Evolutionary conservation across 2,888 invertebrate genomes (phyloP), one percentile per base, ranked within the genome.

Genomic region (Buathra laborator): DNA sequence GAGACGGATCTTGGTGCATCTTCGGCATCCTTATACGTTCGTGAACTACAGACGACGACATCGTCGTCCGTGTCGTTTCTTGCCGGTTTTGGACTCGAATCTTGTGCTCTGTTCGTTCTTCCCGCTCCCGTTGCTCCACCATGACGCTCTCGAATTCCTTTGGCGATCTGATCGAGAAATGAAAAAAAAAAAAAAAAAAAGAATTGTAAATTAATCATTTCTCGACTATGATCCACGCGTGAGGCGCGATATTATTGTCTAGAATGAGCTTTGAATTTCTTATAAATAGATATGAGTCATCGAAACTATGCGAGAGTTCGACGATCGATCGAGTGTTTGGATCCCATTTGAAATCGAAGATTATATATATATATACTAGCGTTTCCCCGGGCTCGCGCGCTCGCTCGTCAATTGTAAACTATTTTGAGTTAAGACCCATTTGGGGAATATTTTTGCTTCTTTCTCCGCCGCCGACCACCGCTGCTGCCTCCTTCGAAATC

Each of bases 51-150:
- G 1, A 83, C 66, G 2, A 82, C 72, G n/a, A 83, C 70, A 16
- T 93, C 93, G 67, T 93, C 92, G 56, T 88, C 82, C 59, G 86
- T 43, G n/a, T 90, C 90, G 16, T 62, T 86, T 37, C 80, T 77
- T 14, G 48, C 9, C 2, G 86, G 88, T 53, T 91, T 91, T 53
- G 93, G 93, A 85, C 93, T 93, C 67, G 91, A 86, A 37, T 92
- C 93, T 46, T 89, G 89, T 9, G 86, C 79, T 53, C 88, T 89
- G 67, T 75, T 88, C 62, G 80, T 80, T 53, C 88, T 79, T 46
- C 56, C 75, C 0, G 66, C 37, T 43, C 67, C 16, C 19, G 51
- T 83, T 51, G 85, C 64, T 81, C 70, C 75, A 62, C 48, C 53
- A 5, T 79, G 80, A 76, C 77, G 80, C n/a, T 85, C 85, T 5